Base-by-base conservation (phyloP, 1,140 invertebrate genomes). In the Drusus annulatus region DNA sequence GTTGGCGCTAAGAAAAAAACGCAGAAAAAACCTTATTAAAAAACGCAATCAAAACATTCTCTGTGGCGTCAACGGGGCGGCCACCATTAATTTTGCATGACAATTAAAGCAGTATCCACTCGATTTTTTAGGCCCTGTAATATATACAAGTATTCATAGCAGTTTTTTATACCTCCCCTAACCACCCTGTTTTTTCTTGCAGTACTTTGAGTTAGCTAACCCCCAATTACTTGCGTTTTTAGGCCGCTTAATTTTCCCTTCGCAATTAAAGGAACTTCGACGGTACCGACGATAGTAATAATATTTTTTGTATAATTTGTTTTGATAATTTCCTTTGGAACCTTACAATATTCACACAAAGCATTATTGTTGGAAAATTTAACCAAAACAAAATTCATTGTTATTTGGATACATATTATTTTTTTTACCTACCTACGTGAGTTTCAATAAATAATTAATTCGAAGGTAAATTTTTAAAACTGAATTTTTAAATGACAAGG, bases 41-140 rank as follows among this genome's bases (percentile, higher is more conserved):
- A 83, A 83, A 83, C 79, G 80, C 80, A 83, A 83, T 83, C 80
- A 81, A 83, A 83, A 83, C 82, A 83, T 83, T 74, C 82, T 79
- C 76, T 63, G 65, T 65, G 73, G 31, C 73, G 76, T 76, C 68
- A 84, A 79, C 77, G 28, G 80, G 68, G 76, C 15, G 69, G 45
- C 73, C 65, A 54, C 75, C 78, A 84, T 84, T 84, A 81, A 84
- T 84, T 84, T 84, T 84, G 83, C 83, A 84, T 84, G 77, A 84
- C 83, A 84, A 84, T 84, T 82, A 82, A 84, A 78, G 36, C 36
- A 13, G 36, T 0, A 82, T 79, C 50, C 76, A 74, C 76, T 62
- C 68, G 21, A 69, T 52, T 81, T 81, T 81, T 83, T 79, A 78
- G 8, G 17, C 15, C 51, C 69, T 80, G 78, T 75, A 76, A 80